Evolutionary conservation across 1,140 invertebrate genomes (phyloP).

Genomic region (Rhynchophorus ferrugineus): DNA sequence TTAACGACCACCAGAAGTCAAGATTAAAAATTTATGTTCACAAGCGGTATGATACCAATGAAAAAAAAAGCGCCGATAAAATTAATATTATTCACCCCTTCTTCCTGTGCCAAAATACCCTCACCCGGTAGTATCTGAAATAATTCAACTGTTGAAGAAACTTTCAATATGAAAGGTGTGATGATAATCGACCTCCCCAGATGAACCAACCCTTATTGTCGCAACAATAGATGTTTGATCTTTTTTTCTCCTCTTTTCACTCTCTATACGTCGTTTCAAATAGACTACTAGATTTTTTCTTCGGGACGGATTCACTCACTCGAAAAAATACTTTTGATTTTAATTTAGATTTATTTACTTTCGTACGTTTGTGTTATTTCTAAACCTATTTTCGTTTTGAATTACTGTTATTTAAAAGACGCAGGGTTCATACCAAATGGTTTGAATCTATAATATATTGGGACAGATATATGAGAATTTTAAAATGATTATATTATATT

Average conservation of each 20-base stretch:
- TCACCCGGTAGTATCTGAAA: constrained; percentile 16
- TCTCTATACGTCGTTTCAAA: constrained; percentile 17
- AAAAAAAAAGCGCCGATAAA: constrained; percentile 1
- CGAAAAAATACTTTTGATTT: constrained; percentile 24
- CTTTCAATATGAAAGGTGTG: constrained; percentile 30
- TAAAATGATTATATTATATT: too few relatives aligned
- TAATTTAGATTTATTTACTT: constrained; percentile 19
- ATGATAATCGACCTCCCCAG: constrained; percentile 31
- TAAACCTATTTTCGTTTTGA: too few relatives aligned
- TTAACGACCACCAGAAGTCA: neutral
- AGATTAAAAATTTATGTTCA: constrained; percentile 3
- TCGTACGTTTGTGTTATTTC: neutral
- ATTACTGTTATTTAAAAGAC: too few relatives aligned
- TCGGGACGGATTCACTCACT: constrained; percentile 15
- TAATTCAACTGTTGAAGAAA: constrained; percentile 31
- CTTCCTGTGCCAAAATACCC: constrained; percentile 17
- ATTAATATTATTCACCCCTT: constrained; percentile 21
- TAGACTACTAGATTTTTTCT: constrained; percentile 18
- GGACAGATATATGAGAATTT: too few relatives aligned
- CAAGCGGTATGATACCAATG: neutral
- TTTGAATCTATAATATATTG: too few relatives aligned
- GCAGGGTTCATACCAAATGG: too few relatives aligned
- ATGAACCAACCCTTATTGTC: constrained; percentile 29
- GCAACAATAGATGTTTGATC: constrained; percentile 25
- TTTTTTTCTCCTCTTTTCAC: too few relatives aligned